Base-by-base conservation (phyloP, 2,888 invertebrate genomes). In the Eupithecia centaureata region DNA sequence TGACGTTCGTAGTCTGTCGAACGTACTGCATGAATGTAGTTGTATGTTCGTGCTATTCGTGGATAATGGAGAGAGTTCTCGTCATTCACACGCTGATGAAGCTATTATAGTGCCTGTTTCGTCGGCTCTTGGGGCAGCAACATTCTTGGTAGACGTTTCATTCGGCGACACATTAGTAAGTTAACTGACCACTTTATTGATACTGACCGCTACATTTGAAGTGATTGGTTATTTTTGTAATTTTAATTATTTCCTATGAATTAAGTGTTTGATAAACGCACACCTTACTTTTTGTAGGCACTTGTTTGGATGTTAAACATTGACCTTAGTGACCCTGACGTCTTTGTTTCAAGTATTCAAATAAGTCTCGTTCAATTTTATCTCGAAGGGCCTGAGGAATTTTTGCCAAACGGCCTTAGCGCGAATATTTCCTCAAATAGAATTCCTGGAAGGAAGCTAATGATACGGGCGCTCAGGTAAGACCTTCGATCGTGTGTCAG, bases 11-110 rank as follows among this genome's bases (percentile, higher is more conserved):
- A 62, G 59, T 69, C 60, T 63, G 25, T 70, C 61, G 69, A 63
- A 65, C 58, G 32, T 57, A 61, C 47, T 68, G 51, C 35, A 57
- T 63, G 28, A 33, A 51, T 65, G 54, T 65, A 62, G 42, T 33
- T 52, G 64, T 61, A 58, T 30, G 58, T 61, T 18, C 47, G 63
- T 63, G 66, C 63, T 66, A 63, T 74, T 70, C 47, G 67, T 63
- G 67, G 65, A 65, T 65, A 68, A 64, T 67, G 64, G 70, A 75
- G 71, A 73, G 72, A 72, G 70, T 67, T 65, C 64, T 61, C 59
- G 63, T 71, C 73, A 73, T 71, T 71, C 72, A 72, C 72, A 73
- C 67, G 57, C 69, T 65, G 70, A 65, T 72, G 68, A 71, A 54
- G 70, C 66, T 73, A 69, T 67, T 67, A 70, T 38, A 57, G 60